Evolutionary conservation across 2,797 vertebrate species (phyloP).

Genomic region (Cossypha polioptera): DNA sequence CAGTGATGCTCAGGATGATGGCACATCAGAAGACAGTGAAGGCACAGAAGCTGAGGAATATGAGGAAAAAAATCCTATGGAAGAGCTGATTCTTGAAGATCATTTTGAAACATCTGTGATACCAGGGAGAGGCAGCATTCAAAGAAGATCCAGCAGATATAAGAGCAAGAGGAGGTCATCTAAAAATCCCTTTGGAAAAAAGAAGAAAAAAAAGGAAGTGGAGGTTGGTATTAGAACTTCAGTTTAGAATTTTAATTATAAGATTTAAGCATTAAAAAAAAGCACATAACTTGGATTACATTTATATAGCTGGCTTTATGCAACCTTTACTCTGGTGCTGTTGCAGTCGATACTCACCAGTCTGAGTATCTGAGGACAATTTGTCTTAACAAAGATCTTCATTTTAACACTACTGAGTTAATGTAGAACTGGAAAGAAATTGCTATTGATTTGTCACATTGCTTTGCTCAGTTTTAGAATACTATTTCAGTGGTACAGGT

Average conservation of each 20-base stretch:
- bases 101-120: not conserved
- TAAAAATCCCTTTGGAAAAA: constrained; percentile 21
- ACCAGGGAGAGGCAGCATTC: not conserved
- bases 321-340: not conserved
- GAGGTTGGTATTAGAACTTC: constrained; percentile 34
- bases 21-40: constrained; percentile 25
- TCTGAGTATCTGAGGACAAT: not conserved
- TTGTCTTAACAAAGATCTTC: not conserved
- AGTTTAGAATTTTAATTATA: not conserved
- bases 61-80: not conserved
- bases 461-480: not conserved
- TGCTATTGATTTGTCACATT: not conserved
- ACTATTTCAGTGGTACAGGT: not conserved
- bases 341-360: not conserved
- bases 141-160: not conserved
- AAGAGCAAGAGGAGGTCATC: not conserved
- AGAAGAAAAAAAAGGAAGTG: not conserved
- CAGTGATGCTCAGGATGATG: not conserved
- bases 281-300: not conserved
- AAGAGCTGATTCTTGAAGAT: not conserved
- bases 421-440: not conserved
- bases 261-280: not conserved
- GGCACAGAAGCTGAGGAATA: not conserved
- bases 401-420: not conserved
- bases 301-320: not conserved